Evolutionary conservation across 2,888 invertebrate species (phyloP).

Genomic region (Junonia oenone): DNA sequence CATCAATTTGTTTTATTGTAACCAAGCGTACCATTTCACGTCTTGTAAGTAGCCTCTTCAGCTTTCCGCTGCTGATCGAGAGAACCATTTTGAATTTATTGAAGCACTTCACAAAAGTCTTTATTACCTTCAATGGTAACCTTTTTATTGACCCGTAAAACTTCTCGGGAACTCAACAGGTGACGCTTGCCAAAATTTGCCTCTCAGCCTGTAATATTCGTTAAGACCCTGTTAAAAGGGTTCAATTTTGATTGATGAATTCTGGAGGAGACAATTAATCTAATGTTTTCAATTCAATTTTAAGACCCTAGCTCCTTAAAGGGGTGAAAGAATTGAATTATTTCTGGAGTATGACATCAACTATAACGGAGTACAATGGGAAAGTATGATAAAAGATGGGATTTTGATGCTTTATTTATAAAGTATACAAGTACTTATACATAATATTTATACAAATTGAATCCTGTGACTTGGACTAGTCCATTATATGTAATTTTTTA

Average conservation of each 20-base stretch:
- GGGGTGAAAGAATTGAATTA: not conserved
- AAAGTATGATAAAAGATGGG: not conserved
- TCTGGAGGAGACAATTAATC: not conserved
- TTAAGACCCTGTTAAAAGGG: not conserved
- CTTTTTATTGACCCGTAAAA: constrained; percentile 64
- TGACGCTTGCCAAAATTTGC: constrained; percentile 34
- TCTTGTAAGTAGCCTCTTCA: not conserved
- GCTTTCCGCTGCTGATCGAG: not conserved
- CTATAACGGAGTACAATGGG: not conserved
- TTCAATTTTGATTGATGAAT: not conserved
- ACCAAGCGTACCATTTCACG: not conserved
- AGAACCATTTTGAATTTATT: constrained; percentile 29
- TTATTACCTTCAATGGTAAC: constrained; percentile 41
- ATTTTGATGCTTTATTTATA: not conserved
- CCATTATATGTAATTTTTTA: no score
- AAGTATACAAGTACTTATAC: no score
- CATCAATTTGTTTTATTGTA: not conserved
- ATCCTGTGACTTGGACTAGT: no score
- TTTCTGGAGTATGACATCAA: not conserved
- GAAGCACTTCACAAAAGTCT: constrained; percentile 33
- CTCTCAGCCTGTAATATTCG: not conserved
- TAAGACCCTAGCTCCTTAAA: not conserved
- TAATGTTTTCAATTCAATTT: not conserved
- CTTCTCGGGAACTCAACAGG: constrained; percentile 54
- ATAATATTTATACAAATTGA: no score